Evolutionary conservation across 2,113 vertebrate genomes (phyloP).

Genomic region (Ascaphus truei): DNA sequence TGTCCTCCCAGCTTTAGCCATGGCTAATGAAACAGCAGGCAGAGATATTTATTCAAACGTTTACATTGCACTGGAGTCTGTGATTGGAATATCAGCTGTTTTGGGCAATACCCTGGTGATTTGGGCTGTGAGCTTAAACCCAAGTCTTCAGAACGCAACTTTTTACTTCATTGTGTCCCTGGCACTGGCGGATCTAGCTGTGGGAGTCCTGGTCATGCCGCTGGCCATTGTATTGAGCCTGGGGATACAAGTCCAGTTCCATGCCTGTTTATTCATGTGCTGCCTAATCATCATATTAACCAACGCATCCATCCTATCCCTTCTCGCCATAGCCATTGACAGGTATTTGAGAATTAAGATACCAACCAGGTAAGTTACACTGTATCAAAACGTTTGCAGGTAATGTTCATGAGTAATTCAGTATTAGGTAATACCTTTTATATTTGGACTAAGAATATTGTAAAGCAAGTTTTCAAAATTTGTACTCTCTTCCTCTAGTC

Average conservation of each 20-base stretch:
- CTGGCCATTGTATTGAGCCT: constrained; percentile 67
- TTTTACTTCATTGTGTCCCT: constrained; percentile 75
- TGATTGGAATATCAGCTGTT: constrained; percentile 64
- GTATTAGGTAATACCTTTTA: no score
- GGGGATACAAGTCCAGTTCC: constrained; percentile 44
- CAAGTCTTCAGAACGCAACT: constrained; percentile 56
- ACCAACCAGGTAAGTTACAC: constrained; percentile 64
- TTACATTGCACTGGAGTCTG: constrained; percentile 61
- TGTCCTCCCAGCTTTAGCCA: neutral
- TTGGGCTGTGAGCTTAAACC: constrained; percentile 65
- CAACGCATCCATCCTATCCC: constrained; percentile 69
- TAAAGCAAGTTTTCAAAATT: no score
- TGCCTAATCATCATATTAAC: constrained; percentile 70
- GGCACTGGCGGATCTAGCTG: constrained; percentile 72
- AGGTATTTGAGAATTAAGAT: constrained; percentile 74
- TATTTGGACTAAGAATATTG: no score
- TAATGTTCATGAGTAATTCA: no score
- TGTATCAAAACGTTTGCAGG: no score
- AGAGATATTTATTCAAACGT: neutral
- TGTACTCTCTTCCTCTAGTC: no score
- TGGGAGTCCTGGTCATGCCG: constrained; percentile 72
- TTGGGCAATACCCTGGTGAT: constrained; percentile 75
- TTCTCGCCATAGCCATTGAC: constrained; percentile 79
- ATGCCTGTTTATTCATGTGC: constrained; percentile 70
- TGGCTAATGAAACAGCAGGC: neutral